Base-by-base conservation (phyloP, 2,888 invertebrate species). In the Dicyrtoma fusca region DNA sequence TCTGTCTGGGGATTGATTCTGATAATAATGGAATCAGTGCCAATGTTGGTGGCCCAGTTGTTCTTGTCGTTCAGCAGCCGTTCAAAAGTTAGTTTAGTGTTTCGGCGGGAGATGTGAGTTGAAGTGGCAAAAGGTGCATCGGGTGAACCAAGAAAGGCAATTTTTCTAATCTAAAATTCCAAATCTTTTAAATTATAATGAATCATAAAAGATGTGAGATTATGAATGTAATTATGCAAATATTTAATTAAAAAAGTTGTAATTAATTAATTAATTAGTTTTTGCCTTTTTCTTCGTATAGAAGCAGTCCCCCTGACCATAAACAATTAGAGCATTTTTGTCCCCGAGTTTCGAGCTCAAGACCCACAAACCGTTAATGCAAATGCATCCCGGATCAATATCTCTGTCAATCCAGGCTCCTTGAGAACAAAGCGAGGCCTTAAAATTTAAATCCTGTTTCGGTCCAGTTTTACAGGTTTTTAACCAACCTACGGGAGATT, bases 341-440 rank as follows among this genome's bases (percentile, higher is more conserved):
- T 63, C 63, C 44, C 63, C 44, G 1, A 63, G 11, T 34, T 63
- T 25, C 6, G 63, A 14, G 10, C 45, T 45, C 6, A 63, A 21
- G 17, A 63, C 63, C 63, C 63, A 63, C 2, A 63, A 23, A 8
- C 63, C 63, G 13, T 63, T 45, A 11, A 63, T 45, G 45, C 63
- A 63, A 19, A 63, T 14, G 23, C 63, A 63, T 17, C 62, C 62
- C 4, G 62, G 44, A 3, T 45, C 23, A 23, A 63, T 1, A 13
- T 45, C 34, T 4, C 14, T n/a, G 11, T 47, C 47, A 11, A 63
- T 21, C 63, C 63, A 63, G 11, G 45, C 8, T 1, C 63, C 63
- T 23, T 63, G 44, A 23, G 45, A 19, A 21, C 63, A 63, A 21
- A 45, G 21, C 2, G 45, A 19, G 3, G 63, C 19, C 13, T 23